phyloP scores from a whole-genome alignment of 2,797 vertebrate species.

The Sciurus carolinensis region DNA sequence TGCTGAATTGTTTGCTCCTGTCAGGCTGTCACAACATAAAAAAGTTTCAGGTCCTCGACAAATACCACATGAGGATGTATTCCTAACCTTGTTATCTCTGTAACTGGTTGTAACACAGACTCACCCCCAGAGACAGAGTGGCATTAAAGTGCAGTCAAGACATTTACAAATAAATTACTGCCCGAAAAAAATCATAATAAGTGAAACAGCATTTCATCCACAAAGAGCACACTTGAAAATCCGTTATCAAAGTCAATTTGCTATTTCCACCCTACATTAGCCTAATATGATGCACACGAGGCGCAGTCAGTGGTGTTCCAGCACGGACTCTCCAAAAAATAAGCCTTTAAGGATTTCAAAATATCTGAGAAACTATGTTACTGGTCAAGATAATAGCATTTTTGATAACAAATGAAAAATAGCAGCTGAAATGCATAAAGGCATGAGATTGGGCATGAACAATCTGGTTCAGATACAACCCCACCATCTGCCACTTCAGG shows the following conservation, averaged over 20 bases:
- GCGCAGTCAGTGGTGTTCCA: conserved; percentile 74
- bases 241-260: conserved; percentile 83
- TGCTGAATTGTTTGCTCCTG: conserved; percentile 69
- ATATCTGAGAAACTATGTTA: conserved; percentile 81
- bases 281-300: conserved; percentile 75
- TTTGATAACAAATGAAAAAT: conserved; percentile 78
- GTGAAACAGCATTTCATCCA: conserved; percentile 82
- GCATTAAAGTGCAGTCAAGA: conserved; percentile 86
- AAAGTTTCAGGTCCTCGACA: conserved; percentile 77
- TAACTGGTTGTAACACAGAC: conserved; percentile 82
- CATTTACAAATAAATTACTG: conserved; percentile 86
- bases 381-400: conserved; percentile 85
- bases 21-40: conserved; percentile 58
- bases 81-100: conserved; percentile 82
- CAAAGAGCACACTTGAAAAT: conserved; percentile 85
- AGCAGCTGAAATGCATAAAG: conserved; percentile 71
- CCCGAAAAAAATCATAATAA: conserved; percentile 85
- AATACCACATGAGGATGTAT: conserved; percentile 75
- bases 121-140: conserved; percentile 83
- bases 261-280: conserved; percentile 83
- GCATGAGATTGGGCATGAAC: conserved; percentile 45
- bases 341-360: conserved; percentile 81
- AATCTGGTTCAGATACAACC: conserved; percentile 78
- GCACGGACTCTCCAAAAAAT: conserved; percentile 67
- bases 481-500: conserved; percentile 73